Base-by-base conservation (phyloP, 2,888 invertebrate genomes). In the Diarsia brunnea region DNA sequence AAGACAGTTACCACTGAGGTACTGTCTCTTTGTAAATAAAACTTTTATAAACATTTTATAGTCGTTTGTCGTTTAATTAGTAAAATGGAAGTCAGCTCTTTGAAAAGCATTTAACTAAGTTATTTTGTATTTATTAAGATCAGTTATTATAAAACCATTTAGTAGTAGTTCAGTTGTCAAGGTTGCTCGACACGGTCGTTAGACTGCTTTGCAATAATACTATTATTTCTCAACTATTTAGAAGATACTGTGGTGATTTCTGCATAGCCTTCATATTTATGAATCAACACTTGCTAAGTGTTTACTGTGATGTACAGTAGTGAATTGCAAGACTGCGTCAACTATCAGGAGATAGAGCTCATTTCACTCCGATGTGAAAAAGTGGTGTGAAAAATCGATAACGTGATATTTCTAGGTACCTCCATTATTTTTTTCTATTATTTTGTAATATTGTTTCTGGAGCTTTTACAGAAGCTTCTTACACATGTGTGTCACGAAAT, bases 81-180 rank as follows among this genome's bases (percentile, higher is more conserved):
- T 74, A 21, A 45, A 75, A 63, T 75, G 61, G 51, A 63, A 74
- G 49, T 27, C 19, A 60, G 10, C 19, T 19, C 19, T 60, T 60
- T 60, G 31, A 60, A 60, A 31, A 60, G 58, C 74, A 73, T 73
- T 73, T 73, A 47, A 5, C 27, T 73, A 73, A 73, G 73, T 73
- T 60, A 43, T 75, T 74, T 74, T 4, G 14, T 61, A 31, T 74
- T 51, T 31, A 51, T 49, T 49, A 45, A 16, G 16, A n/a, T 60
- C 27, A 45, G 24, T 74, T 12, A 75, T 75, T 75, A 74, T 12
- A 31, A 51, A 61, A 75, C 24, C 31, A 61, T 75, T 74, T 31
- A 16, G 31, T 19, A 12, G 14, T 47, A 21, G 5, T 24, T 68
- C 19, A 24, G 31, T 47, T 70, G 27, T 65, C 31, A 69, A 27